Base-by-base conservation (phyloP, 1,140 invertebrate species). In the Penaeus japonicus region DNA sequence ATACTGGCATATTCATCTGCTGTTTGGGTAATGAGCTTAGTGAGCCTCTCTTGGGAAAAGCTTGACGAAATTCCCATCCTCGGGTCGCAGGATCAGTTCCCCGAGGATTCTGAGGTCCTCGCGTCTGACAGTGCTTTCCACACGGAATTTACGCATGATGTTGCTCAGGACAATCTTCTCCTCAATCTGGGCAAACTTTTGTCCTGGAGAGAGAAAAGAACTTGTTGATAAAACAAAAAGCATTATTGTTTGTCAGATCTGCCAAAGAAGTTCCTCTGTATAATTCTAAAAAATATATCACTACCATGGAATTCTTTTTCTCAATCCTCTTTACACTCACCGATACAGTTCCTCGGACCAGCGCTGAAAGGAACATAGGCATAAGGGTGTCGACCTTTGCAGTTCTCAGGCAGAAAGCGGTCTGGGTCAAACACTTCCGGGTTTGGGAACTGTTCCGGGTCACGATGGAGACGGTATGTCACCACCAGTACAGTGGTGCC, bases 391-490 rank as follows among this genome's bases (percentile, higher is more conserved):
- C 91, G 47, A 32, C 89, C 39, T 39, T 57, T 30, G 10, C 62
- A 47, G 27, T 95, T 95, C 92, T 98, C 97, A 0, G 96, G 95
- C 73, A 97, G 93, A 94, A 99, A 99, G 92, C 98, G 96, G 89
- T 99, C 97, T 0, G 98, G 98, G 93, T 98, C 94, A 92, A 98
- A 99, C 82, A 93, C 94, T 53, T 96, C 94, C 0, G 98, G 96
- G 92, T 99, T 96, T 0, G 96, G 95, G 92, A 96, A 98, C 89
- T 95, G 94, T 89, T 97, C 95, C 17, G 94, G 92, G 82, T 96
- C 93, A 79, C 96, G 95, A 92, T 98, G 97, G 53, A 97, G 92
- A 91, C 95, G 95, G 91, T 94, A 88, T 22, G 94, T 95, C 1
- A 93, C 92, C 73, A 97, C 94, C 0, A 96, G 92, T 0, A 96